A percentile compares a stretch with the other conserved stretches of the same genome.
Evolutionary conservation across 2,888 invertebrate species (phyloP).

Genomic region (Ferdinandea cuprea): DNA sequence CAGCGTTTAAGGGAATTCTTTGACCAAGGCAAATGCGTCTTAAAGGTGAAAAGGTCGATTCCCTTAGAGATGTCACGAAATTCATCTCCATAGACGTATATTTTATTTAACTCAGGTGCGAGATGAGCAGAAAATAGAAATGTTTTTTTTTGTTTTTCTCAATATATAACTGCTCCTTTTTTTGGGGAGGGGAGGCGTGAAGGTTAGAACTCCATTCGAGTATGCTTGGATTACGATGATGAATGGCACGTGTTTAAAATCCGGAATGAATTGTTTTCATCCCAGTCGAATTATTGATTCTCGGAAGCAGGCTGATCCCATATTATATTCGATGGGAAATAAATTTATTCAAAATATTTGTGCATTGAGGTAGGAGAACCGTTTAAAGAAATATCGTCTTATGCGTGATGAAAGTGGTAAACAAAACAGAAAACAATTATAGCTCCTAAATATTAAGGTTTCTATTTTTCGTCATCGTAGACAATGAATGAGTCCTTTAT

Average conservation of each 20-base stretch:
- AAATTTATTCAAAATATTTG: conserved; percentile 41
- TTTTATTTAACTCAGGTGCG: conserved; percentile 42
- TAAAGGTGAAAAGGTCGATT: conserved; percentile 14
- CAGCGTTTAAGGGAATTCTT: conserved; percentile 11
- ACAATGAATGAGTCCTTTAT: no score
- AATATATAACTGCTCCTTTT: conserved; percentile 33
- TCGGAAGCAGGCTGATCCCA: conserved; percentile 24
- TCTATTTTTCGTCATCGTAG: no score
- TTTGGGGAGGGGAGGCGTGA: no score
- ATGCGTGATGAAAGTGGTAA: no score
- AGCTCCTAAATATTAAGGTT: no score
- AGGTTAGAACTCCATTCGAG: conserved; percentile 37
- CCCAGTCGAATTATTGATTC: conserved; percentile 55
- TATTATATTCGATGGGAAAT: conserved; percentile 9
- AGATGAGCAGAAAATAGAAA: neutral
- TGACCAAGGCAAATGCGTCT: conserved; percentile 10
- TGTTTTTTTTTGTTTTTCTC: conserved; percentile 3
- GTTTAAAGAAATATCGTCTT: conserved; percentile 34
- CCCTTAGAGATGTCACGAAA: conserved; percentile 9
- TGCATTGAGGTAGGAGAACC: neutral
- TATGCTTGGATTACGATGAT: conserved; percentile 66
- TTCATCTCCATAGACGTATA: conserved; percentile 2
- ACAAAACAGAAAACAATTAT: no score
- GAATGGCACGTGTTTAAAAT: conserved; percentile 54
- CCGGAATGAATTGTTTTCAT: conserved; percentile 24